Evolutionary conservation across 1,140 invertebrate species (phyloP).

Genomic region (Mactra quadrangularis): DNA sequence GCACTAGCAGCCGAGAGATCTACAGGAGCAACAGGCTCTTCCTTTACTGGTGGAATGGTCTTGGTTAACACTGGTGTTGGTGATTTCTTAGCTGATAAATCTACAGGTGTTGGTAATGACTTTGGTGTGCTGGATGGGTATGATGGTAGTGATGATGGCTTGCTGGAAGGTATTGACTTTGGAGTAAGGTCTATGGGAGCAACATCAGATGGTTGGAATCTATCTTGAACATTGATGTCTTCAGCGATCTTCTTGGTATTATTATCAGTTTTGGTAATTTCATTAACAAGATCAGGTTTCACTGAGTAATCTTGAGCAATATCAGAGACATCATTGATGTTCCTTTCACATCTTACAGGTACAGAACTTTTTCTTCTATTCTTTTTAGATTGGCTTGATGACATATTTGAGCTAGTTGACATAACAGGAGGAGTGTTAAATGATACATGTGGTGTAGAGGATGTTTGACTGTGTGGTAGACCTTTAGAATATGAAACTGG

Average conservation of each 20-base stretch:
- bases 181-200: slow-evolving; percentile 20
- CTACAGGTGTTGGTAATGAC: neutral
- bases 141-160: neutral
- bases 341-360: slow-evolving; percentile 39
- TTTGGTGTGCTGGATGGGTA: too few relatives aligned
- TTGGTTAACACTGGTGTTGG: neutral
- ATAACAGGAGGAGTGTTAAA: neutral
- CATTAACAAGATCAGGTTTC: slow-evolving; percentile 9
- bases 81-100: slow-evolving; percentile 1
- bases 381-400: slow-evolving; percentile 28
- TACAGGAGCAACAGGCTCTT: neutral
- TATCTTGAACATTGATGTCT: neutral
- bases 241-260: neutral
- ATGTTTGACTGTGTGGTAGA: neutral
- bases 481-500: neutral
- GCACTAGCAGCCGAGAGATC: neutral
- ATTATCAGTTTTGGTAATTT: neutral
- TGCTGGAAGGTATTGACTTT: neutral
- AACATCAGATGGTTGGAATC: neutral
- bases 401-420: neutral
- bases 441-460: neutral
- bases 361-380: slow-evolving; percentile 43
- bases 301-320: slow-evolving; percentile 20
- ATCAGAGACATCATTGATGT: slow-evolving; percentile 9
- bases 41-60: neutral